These are phyloP conservation scores for Lapara coniferarum DNA, from an alignment of 2,888 invertebrate species.

Conservation along the genomic window DNA sequence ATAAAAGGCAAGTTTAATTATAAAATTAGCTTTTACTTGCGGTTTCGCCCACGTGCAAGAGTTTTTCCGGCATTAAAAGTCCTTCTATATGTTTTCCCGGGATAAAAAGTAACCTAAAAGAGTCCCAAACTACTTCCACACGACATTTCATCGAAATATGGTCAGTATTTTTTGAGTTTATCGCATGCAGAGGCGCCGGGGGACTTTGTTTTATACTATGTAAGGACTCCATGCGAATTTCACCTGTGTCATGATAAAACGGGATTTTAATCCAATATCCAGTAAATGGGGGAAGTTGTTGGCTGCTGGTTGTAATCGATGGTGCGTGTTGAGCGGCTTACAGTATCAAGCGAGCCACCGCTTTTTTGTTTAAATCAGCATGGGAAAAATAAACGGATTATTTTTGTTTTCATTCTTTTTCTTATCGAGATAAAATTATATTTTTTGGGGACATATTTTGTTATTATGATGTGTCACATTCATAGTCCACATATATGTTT, in stretches of 20 bases:
- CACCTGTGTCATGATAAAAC: slow-evolving; percentile 23
- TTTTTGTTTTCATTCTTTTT: neutral
- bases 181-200: no score
- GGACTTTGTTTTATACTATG: no score
- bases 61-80: no score
- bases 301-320: slow-evolving; percentile 46
- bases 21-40: neutral
- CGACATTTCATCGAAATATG: no score
- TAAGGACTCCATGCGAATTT: slow-evolving; percentile 16
- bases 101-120: no score
- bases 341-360: neutral
- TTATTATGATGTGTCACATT: no score
- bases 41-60: no score
- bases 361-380: neutral
- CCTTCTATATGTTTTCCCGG: no score
- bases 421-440: neutral
- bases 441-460: no score
- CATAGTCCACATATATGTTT: no score
- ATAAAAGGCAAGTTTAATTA: slow-evolving; percentile 3
- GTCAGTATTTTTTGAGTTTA: no score
- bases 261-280: slow-evolving; percentile 23
- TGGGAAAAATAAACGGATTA: neutral
- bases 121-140: no score
- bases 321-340: slow-evolving; percentile 40
- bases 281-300: slow-evolving; percentile 48